Percentiles rank a stretch among this genome's conserved stretches.
phyloP scores from a whole-genome alignment of 2,113 vertebrate species.

The Bagarius yarrelli region DNA sequence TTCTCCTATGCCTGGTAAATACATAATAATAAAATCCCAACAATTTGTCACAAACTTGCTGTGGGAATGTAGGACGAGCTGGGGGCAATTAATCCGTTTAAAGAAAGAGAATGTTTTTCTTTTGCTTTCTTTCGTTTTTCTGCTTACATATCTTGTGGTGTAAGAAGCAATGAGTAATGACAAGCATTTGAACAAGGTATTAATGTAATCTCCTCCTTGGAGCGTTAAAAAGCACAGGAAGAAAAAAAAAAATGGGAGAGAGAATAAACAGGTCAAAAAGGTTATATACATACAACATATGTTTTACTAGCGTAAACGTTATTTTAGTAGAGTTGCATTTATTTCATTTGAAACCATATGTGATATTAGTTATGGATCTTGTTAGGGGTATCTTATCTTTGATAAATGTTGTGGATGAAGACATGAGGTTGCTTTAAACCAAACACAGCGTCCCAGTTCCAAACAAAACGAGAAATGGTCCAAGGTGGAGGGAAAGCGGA shows the following conservation, averaged over 20 bases:
- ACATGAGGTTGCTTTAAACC: too few species aligned
- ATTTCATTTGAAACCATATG: not conserved
- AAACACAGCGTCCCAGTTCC: too few species aligned
- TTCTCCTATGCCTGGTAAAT: not conserved
- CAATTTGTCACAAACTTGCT: too few species aligned
- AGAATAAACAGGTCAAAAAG: not conserved
- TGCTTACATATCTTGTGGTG: not conserved
- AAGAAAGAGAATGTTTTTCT: not conserved
- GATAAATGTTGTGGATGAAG: too few species aligned
- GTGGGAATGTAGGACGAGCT: not conserved
- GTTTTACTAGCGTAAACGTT: not conserved
- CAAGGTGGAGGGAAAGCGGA: too few species aligned
- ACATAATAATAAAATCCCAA: too few species aligned
- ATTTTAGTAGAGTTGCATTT: not conserved
- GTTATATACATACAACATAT: not conserved
- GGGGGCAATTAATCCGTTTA: not conserved
- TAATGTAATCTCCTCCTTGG: constrained; percentile 6
- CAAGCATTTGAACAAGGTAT: constrained; percentile 2
- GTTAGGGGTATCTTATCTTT: too few species aligned
- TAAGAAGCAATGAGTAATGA: not conserved
- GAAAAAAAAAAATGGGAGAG: too few species aligned
- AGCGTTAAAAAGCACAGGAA: not conserved
- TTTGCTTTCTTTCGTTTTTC: not conserved
- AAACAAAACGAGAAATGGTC: too few species aligned
- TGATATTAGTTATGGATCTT: too few species aligned